Percentiles rank a stretch among this genome's conserved stretches.
Evolutionary conservation across 2,113 vertebrate genomes (phyloP).

Genomic region (Sminthopsis crassicaudata): DNA sequence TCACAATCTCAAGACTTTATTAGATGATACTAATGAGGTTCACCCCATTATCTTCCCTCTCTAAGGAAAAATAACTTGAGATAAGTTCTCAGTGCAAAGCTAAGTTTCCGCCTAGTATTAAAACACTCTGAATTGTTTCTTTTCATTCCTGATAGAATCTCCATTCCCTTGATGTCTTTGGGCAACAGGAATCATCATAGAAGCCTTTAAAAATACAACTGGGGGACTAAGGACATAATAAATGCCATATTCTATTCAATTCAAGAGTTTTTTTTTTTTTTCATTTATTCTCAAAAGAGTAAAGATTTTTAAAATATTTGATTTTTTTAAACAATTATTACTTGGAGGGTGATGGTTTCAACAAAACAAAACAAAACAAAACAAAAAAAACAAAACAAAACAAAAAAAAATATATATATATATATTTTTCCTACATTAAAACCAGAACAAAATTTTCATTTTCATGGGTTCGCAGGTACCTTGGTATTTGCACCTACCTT

Average conservation of each 20-base stretch:
- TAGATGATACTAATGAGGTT: neutral
- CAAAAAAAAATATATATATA: no score
- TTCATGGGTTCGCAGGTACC: constrained; percentile 11
- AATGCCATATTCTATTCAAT: neutral
- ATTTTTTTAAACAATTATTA: neutral
- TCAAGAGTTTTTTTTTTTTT: neutral
- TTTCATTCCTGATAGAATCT: neutral
- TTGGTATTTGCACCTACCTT: constrained; percentile 3
- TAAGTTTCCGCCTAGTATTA: fast-evolving
- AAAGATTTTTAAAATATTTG: neutral
- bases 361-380: constrained; percentile 51
- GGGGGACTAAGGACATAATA: neutral
- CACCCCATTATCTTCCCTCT: neutral
- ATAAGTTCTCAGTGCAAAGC: neutral
- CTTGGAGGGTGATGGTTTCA: neutral
- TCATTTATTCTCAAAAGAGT: neutral
- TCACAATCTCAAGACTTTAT: neutral
- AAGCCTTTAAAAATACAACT: neutral
- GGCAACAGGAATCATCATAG: neutral
- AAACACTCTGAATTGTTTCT: neutral
- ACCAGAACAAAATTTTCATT: constrained; percentile 9
- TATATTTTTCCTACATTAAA: neutral
- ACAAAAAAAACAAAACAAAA: constrained; percentile 47
- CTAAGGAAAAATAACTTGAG: neutral
- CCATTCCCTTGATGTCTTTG: neutral